A percentile compares a stretch with the other conserved stretches of the same genome.
Evolutionary conservation across 2,797 vertebrate genomes (phyloP).

Genomic region (Acrocephalus scirpaceus): DNA sequence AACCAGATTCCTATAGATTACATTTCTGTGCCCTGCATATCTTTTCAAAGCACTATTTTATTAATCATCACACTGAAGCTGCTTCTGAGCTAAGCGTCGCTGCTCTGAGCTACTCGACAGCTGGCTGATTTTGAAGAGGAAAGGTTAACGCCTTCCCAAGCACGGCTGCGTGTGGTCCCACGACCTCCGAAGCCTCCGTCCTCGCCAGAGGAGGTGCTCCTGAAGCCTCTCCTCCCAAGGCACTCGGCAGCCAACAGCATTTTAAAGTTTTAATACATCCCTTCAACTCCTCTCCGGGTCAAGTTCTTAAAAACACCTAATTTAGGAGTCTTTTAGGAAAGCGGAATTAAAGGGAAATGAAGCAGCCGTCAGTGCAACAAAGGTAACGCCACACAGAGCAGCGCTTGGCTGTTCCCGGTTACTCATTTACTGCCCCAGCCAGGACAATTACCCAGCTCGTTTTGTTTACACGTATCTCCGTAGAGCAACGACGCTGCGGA

Average conservation of each 20-base stretch:
- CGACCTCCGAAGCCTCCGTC: background rate
- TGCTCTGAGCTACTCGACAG: background rate
- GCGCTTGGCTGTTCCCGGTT: background rate
- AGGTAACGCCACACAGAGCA: background rate
- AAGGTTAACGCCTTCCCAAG: conserved; percentile 6
- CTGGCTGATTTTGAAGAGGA: background rate
- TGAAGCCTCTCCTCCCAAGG: background rate
- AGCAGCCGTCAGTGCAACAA: background rate
- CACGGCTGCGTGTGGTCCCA: conserved; percentile 30
- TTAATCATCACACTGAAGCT: background rate
- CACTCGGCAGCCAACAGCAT: background rate
- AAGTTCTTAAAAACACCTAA: background rate
- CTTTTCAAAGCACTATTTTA: background rate
- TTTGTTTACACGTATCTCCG: background rate
- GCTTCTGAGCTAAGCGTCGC: background rate
- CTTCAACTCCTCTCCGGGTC: background rate
- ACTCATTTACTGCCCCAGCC: background rate
- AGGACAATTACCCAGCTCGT: background rate
- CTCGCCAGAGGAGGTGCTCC: background rate
- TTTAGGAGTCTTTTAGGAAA: background rate
- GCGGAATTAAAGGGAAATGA: background rate
- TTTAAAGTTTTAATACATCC: background rate
- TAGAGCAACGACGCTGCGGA: background rate
- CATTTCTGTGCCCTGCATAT: background rate
- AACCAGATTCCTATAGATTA: background rate